phyloP scores from a whole-genome alignment of 2,797 vertebrate species.

The Thripadectes ignobilis region DNA sequence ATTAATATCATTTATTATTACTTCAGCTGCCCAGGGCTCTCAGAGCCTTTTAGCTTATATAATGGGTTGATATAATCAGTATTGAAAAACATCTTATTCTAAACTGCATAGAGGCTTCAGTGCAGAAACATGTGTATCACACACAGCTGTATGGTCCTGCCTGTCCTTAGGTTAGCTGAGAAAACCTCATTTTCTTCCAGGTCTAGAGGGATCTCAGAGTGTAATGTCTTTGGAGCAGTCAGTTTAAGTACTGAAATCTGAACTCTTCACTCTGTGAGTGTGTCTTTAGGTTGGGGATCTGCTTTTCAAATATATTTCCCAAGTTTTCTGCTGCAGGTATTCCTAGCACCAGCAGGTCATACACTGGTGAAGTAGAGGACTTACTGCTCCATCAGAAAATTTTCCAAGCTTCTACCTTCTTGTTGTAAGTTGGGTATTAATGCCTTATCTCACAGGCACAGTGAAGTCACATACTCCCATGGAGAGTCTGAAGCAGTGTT shows the following conservation, averaged over 20 bases:
- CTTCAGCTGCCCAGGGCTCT: not conserved
- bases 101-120: not conserved
- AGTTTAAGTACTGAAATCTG: not conserved
- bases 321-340: not conserved
- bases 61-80: not conserved
- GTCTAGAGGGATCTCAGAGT: not conserved
- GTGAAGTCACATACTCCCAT: not conserved
- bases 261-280: not conserved
- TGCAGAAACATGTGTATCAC: accelerated
- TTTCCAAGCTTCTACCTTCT: not conserved
- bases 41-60: not conserved
- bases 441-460: not conserved
- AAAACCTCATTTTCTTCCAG: not conserved
- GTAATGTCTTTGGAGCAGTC: not conserved
- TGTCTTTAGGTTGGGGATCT: not conserved
- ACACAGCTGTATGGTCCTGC: not conserved
- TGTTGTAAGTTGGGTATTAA: not conserved
- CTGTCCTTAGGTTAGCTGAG: not conserved
- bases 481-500: not conserved
- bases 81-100: not conserved
- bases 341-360: not conserved
- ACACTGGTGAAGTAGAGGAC: not conserved
- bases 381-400: not conserved
- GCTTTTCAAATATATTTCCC: not conserved
- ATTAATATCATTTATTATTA: not conserved